These are phyloP conservation scores for Benitochromis conjunctus DNA, from an alignment of 2,113 vertebrate genomes.

Conservation along the genomic window DNA sequence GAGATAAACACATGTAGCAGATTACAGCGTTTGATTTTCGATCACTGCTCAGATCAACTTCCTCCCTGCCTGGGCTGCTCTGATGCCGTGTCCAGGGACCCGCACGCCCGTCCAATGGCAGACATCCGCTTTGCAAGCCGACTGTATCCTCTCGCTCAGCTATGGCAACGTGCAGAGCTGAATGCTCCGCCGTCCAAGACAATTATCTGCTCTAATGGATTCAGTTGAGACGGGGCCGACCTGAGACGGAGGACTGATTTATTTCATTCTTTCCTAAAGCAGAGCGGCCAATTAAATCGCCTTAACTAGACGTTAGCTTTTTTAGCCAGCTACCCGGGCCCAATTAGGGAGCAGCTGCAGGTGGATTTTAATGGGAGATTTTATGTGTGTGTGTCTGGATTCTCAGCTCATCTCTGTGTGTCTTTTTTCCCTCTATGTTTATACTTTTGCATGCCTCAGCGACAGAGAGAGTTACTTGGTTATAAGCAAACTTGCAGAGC, in stretches of 20 bases:
- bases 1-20: slow-evolving; percentile 12
- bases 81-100: slow-evolving; percentile 7
- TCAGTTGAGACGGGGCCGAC: slow-evolving; percentile 50
- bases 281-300: slow-evolving; percentile 63
- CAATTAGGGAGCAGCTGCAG: slow-evolving; percentile 68
- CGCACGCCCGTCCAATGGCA: not conserved
- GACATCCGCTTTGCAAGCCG: not conserved
- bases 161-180: slow-evolving; percentile 19
- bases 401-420: not conserved
- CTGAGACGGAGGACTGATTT: slow-evolving; percentile 57
- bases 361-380: slow-evolving; percentile 58
- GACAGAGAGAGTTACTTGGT: slow-evolving; percentile 30
- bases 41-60: slow-evolving; percentile 28
- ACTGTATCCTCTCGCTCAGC: slow-evolving; percentile 25
- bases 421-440: not conserved
- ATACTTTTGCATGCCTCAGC: slow-evolving; percentile 45
- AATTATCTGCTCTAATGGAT: slow-evolving; percentile 69
- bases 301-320: slow-evolving; percentile 62
- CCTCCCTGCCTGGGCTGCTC: not conserved
- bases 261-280: slow-evolving; percentile 66
- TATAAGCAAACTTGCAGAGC: slow-evolving; percentile 28
- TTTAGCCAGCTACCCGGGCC: slow-evolving; percentile 48
- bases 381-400: slow-evolving; percentile 2
- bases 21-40: slow-evolving; percentile 18
- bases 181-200: slow-evolving; percentile 41